Evolutionary conservation across 2,888 invertebrate genomes (phyloP).

Genomic region (Drosophila mercatorum): DNA sequence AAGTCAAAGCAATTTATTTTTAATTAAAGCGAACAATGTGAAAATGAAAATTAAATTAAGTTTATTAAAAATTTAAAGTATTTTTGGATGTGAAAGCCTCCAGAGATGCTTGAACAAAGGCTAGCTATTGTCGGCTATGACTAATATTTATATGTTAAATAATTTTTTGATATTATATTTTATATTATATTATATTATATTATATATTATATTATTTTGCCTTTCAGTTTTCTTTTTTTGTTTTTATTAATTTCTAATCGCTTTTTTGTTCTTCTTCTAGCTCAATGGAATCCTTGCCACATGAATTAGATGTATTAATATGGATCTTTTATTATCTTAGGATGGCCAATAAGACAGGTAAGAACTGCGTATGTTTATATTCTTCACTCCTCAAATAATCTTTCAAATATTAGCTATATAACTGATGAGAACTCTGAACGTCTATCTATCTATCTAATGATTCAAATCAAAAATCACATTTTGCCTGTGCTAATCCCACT

Average conservation of each 20-base stretch:
- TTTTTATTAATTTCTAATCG: neutral
- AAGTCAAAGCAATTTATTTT: neutral
- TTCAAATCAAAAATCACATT: neutral
- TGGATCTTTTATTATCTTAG: too few relatives aligned
- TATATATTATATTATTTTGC: too few relatives aligned
- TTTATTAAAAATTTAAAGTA: neutral
- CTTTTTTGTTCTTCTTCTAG: neutral
- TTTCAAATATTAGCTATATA: too few relatives aligned
- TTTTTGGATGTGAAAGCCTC: neutral
- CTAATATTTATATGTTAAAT: too few relatives aligned
- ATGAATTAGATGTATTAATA: too few relatives aligned
- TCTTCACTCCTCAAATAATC: too few relatives aligned
- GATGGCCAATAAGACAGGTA: neutral
- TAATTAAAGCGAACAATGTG: neutral
- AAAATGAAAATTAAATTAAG: neutral
- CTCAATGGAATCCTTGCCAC: neutral
- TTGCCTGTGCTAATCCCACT: neutral
- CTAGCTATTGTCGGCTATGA: too few relatives aligned
- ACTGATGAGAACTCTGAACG: too few relatives aligned
- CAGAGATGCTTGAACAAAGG: too few relatives aligned
- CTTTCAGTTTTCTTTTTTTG: neutral
- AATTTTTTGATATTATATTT: too few relatives aligned
- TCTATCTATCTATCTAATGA: neutral
- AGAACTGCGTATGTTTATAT: too few relatives aligned
- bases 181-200: too few relatives aligned